Percentiles rank a stretch among this genome's conserved stretches.
These are phyloP conservation scores for Elaphurus davidianus DNA, from an alignment of 2,113 vertebrate species.

Conservation along the genomic window DNA sequence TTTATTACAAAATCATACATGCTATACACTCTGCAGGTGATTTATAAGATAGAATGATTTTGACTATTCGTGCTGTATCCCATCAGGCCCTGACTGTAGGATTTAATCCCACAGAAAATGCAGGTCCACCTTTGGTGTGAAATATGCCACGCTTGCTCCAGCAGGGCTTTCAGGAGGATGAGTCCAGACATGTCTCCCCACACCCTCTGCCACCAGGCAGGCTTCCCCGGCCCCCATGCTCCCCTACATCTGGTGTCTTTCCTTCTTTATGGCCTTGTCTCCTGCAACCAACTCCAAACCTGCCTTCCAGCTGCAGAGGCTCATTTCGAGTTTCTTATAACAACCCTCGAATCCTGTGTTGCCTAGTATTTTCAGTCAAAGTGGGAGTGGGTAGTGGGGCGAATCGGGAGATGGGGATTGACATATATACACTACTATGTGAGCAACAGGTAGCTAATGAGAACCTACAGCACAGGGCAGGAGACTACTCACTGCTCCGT, in stretches of 20 bases:
- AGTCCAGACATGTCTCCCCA: not conserved
- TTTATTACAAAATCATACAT: not conserved
- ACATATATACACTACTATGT: not conserved
- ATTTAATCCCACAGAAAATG: not conserved
- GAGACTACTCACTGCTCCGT: not conserved
- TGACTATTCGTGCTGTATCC: not conserved
- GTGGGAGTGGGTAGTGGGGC: not conserved
- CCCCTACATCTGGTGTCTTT: not conserved
- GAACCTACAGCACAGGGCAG: not conserved
- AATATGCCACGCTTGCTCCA: fast-evolving
- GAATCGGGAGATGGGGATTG: not conserved
- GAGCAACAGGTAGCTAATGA: not conserved
- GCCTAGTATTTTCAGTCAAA: not conserved
- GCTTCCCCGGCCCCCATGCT: not conserved
- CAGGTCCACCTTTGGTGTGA: not conserved
- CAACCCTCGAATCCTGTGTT: not conserved
- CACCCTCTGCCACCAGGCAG: not conserved
- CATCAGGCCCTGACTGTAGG: not conserved
- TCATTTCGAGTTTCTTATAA: not conserved
- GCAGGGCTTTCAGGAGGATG: not conserved
- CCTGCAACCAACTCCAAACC: not conserved
- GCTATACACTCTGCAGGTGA: not conserved
- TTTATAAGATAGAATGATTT: not conserved
- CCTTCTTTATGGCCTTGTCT: not conserved
- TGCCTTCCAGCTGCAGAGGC: not conserved